Conservation (phyloP, 2,113 vertebrate genomes). For the Tachycineta bicolor region DNA sequence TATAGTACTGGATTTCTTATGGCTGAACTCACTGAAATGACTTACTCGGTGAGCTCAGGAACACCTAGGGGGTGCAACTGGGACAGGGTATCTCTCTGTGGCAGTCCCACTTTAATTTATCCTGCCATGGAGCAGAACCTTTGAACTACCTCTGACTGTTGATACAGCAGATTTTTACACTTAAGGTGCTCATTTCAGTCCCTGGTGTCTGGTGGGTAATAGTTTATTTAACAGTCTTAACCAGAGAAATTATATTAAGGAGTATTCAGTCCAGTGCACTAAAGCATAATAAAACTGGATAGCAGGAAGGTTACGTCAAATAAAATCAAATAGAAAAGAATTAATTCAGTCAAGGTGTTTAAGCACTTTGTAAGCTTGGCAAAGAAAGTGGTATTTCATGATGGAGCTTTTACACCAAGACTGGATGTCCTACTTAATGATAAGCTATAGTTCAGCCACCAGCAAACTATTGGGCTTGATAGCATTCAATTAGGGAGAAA, state of each 20-base stretch:
- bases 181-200: not conserved
- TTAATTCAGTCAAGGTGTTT: conserved; percentile 19
- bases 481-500: conserved; percentile 3
- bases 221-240: not conserved
- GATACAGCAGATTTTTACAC: not conserved
- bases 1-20: not conserved
- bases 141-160: not conserved
- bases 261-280: not conserved
- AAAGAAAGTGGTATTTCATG: conserved; percentile 9
- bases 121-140: not conserved
- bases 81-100: not conserved
- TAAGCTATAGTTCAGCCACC: conserved; percentile 1
- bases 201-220: not conserved
- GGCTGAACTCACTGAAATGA: not conserved
- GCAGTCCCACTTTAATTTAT: not conserved
- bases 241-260: not conserved
- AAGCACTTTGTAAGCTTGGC: not conserved
- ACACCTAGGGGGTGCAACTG: fast-evolving
- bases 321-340: conserved; percentile 31
- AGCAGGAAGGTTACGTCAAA: conserved; percentile 7
- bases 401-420: not conserved
- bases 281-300: not conserved
- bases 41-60: not conserved
- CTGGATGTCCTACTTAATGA: not conserved
- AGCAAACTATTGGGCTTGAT: conserved; percentile 17